Evolutionary conservation across 1,140 invertebrate species (phyloP).

Genomic region (Plodia interpunctella): DNA sequence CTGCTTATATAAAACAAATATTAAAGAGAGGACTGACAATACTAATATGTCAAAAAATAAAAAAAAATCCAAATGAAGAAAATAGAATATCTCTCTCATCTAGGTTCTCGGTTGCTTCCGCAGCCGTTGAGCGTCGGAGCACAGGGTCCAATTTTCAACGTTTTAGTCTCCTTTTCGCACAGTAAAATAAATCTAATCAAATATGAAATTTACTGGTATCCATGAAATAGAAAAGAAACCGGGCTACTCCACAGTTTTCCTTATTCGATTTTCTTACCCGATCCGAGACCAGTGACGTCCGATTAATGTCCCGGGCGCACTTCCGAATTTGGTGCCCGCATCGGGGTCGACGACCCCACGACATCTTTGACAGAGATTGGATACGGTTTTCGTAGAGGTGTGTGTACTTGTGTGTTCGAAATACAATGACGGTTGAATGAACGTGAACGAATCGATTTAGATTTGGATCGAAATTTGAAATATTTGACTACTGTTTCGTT

Average conservation of each 20-base stretch:
- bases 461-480: neutral
- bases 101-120: too few relatives aligned
- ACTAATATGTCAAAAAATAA: too few relatives aligned
- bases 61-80: too few relatives aligned
- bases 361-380: constrained; percentile 4
- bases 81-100: too few relatives aligned
- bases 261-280: neutral
- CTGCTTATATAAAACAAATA: too few relatives aligned
- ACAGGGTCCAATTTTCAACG: too few relatives aligned
- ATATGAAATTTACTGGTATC: too few relatives aligned
- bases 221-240: too few relatives aligned
- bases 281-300: neutral
- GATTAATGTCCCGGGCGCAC: constrained; percentile 1
- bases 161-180: too few relatives aligned
- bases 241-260: neutral
- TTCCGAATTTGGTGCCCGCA: constrained; percentile 3
- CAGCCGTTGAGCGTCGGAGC: too few relatives aligned
- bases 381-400: neutral
- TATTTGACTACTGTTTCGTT: neutral
- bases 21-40: too few relatives aligned
- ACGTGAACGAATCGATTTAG: neutral
- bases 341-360: neutral
- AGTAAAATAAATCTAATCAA: too few relatives aligned
- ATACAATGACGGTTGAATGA: constrained; percentile 2
- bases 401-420: neutral